phyloP scores from a whole-genome alignment of 2,113 vertebrate genomes.

The Ranitomeya variabilis region DNA sequence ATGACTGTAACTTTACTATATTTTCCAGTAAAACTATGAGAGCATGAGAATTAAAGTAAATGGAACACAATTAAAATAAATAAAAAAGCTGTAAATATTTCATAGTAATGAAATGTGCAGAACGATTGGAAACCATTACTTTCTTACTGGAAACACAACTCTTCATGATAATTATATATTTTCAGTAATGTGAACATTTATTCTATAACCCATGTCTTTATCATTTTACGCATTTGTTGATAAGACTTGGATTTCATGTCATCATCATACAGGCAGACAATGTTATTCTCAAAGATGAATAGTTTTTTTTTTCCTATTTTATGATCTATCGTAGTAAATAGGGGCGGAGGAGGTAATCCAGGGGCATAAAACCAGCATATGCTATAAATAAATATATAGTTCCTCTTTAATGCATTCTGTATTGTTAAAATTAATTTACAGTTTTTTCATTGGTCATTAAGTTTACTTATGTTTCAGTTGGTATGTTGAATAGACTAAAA shows the following conservation, averaged over 20 bases:
- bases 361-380: neutral
- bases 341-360: neutral
- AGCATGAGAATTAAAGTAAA: conserved; percentile 35
- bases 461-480: neutral
- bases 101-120: conserved; percentile 44
- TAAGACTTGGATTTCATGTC: neutral
- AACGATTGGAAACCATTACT: conserved; percentile 47
- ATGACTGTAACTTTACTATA: conserved; percentile 18
- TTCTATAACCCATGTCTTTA: conserved; percentile 16
- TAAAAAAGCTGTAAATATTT: conserved; percentile 51
- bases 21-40: conserved; percentile 35
- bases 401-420: neutral
- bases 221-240: conserved; percentile 30
- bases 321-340: neutral
- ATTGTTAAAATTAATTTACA: neutral
- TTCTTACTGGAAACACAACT: conserved; percentile 51
- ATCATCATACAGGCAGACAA: neutral
- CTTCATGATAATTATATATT: conserved; percentile 41
- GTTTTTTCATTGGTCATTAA: neutral
- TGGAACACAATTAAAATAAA: conserved; percentile 47
- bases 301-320: neutral
- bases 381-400: neutral
- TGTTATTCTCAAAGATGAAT: neutral
- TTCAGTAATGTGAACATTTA: conserved; percentile 45
- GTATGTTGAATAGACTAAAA: neutral